A percentile compares a stretch with the other conserved stretches of the same genome.
These are phyloP conservation scores for Trachelus stipa DNA, from an alignment of 2,888 invertebrate genomes.

Conservation along the genomic window DNA sequence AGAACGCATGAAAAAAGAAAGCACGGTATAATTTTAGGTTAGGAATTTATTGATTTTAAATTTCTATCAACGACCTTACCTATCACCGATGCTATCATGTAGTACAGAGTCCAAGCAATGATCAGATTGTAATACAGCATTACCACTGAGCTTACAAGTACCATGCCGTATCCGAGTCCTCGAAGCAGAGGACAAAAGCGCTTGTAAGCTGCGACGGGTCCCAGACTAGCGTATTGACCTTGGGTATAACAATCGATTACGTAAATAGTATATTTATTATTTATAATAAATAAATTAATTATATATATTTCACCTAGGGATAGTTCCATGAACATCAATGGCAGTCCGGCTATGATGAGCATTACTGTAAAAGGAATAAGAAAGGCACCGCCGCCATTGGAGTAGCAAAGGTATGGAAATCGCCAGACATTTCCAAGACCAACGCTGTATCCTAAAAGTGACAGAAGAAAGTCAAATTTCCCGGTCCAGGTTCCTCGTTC, in stretches of 20 bases:
- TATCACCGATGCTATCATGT: conserved; percentile 78
- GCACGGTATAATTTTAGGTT: background rate
- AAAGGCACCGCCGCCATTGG: conserved; percentile 84
- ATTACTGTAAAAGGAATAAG: conserved; percentile 86
- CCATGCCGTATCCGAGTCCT: conserved; percentile 81
- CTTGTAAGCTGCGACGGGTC: conserved; percentile 84
- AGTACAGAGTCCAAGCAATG: conserved; percentile 83
- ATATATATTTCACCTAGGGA: conserved; percentile 70
- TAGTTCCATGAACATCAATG: conserved; percentile 87
- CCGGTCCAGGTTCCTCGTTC: conserved; percentile 81
- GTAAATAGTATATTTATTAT: background rate
- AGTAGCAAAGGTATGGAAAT: conserved; percentile 81
- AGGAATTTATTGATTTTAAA: background rate
- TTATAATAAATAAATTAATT: background rate
- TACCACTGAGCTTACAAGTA: conserved; percentile 79
- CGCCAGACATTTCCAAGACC: conserved; percentile 82
- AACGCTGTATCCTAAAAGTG: conserved; percentile 79
- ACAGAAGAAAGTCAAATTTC: conserved; percentile 80
- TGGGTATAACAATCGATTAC: conserved; percentile 16
- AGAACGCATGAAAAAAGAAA: background rate
- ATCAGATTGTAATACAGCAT: conserved; percentile 83
- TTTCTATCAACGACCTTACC: conserved; percentile 58
- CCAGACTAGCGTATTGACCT: conserved; percentile 82
- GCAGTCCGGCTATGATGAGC: conserved; percentile 83
- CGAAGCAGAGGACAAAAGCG: conserved; percentile 83